These are phyloP conservation scores for Nyctalus aviator DNA, from an alignment of 2,797 vertebrate genomes.

Conservation along the genomic window DNA sequence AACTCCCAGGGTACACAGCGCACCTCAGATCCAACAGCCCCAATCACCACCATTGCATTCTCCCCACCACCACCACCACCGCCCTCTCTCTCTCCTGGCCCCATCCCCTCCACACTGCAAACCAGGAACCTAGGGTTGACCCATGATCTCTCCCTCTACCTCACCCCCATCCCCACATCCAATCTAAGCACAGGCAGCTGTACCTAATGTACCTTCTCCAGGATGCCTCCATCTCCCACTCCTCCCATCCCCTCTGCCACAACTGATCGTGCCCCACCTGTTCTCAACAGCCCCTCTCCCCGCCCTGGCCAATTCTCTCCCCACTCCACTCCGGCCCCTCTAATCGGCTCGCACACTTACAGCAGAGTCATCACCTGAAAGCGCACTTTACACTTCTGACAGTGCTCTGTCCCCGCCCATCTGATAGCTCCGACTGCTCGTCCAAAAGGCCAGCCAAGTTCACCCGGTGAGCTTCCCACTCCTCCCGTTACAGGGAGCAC, in stretches of 20 bases:
- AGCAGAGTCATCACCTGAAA: neutral
- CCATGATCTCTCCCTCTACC: neutral
- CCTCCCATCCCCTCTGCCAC: neutral
- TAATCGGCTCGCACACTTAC: neutral
- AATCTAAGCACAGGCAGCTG: neutral
- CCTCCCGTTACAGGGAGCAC: neutral
- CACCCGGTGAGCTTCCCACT: neutral
- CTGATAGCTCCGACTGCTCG: no score
- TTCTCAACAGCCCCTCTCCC: neutral
- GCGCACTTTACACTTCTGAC: neutral
- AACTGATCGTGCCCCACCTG: neutral
- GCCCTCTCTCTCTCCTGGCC: rapidly evolving
- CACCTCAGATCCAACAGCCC: neutral
- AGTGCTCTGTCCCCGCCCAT: rapidly evolving
- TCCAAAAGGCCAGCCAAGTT: neutral
- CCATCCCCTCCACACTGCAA: no score
- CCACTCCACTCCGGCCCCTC: neutral
- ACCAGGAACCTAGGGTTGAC: no score
- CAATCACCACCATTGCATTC: neutral
- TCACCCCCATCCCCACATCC: neutral
- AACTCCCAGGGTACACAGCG: neutral
- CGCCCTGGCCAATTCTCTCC: neutral
- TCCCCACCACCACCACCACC: neutral
- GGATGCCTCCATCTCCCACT: neutral
- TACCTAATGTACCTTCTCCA: neutral